phyloP scores from a whole-genome alignment of 2,888 invertebrate species.

The Agrilus biguttatus region DNA sequence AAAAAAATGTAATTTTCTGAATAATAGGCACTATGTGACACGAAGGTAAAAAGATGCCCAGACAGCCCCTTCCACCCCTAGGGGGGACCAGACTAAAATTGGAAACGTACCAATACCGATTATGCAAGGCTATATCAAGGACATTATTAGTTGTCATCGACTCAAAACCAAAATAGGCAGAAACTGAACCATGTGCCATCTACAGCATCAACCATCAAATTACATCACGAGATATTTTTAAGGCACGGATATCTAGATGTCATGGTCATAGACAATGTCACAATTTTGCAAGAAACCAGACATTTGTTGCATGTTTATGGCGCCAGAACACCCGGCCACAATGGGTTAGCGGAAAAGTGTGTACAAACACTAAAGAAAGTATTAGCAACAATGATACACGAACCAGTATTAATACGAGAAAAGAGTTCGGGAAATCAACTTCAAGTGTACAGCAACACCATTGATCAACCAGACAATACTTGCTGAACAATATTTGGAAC shows the following conservation, averaged over 20 bases:
- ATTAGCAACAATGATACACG: background rate
- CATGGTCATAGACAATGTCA: conserved; percentile 15
- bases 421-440: no score
- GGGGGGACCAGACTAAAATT: conserved; percentile 12
- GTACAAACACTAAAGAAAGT: conserved; percentile 3
- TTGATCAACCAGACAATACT: no score
- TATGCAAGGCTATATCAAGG: conserved; percentile 13
- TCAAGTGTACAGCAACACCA: no score
- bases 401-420: no score
- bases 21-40: no score
- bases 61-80: conserved; percentile 14
- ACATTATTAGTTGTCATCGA: conserved; percentile 13
- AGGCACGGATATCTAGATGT: conserved; percentile 12
- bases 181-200: conserved; percentile 10
- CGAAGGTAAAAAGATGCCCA: conserved; percentile 12
- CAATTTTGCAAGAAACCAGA: conserved; percentile 11
- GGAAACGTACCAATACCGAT: conserved; percentile 16
- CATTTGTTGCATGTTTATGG: conserved; percentile 11
- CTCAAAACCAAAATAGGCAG: conserved; percentile 17
- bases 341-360: conserved; percentile 10
- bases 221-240: conserved; percentile 12
- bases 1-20: no score
- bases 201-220: conserved; percentile 9
- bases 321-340: conserved; percentile 10
- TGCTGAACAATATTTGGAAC: no score